These are phyloP conservation scores for Anthopleura sola DNA, from an alignment of 64 coral and sea anemone genomes.

Conservation along the genomic window DNA sequence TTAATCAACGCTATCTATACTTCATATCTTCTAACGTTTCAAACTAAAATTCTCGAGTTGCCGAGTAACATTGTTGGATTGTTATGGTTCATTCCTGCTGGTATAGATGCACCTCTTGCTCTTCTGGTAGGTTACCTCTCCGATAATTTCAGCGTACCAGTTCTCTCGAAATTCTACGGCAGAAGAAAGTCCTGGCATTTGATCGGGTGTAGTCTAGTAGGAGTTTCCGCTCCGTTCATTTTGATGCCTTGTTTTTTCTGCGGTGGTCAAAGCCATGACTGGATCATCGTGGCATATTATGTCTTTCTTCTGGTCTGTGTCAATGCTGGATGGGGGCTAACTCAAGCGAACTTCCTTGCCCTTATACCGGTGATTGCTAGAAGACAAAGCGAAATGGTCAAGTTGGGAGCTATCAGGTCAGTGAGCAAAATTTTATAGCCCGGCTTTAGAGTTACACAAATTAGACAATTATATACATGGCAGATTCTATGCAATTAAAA, in stretches of 20 bases:
- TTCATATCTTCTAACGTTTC: conserved; percentile 14
- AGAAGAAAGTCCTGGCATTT: conserved; percentile 22
- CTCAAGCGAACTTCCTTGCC: conserved; percentile 11
- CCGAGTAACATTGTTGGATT: conserved; percentile 6
- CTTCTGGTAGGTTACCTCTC: conserved; percentile 4
- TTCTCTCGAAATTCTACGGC: background rate
- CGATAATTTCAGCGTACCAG: background rate
- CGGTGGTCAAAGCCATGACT: background rate
- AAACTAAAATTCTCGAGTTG: conserved; percentile 25
- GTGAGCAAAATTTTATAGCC: too few species aligned
- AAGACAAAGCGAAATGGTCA: conserved; percentile 24
- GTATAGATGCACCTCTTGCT: background rate
- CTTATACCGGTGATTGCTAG: conserved; percentile 12
- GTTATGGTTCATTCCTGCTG: conserved; percentile 15
- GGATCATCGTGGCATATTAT: background rate
- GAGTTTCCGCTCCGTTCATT: background rate
- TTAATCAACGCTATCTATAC: background rate
- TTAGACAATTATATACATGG: too few species aligned
- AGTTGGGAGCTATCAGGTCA: conserved; percentile 25
- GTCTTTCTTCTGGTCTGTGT: background rate
- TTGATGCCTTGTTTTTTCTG: conserved; percentile 19
- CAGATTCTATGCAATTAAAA: too few species aligned
- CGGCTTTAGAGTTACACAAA: too few species aligned
- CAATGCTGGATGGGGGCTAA: conserved; percentile 2
- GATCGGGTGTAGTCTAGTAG: conserved; percentile 11